A percentile compares a stretch with the other conserved stretches of the same genome.
Evolutionary conservation across 2,113 vertebrate genomes (phyloP).

Genomic region (Seriola aureovittata): DNA sequence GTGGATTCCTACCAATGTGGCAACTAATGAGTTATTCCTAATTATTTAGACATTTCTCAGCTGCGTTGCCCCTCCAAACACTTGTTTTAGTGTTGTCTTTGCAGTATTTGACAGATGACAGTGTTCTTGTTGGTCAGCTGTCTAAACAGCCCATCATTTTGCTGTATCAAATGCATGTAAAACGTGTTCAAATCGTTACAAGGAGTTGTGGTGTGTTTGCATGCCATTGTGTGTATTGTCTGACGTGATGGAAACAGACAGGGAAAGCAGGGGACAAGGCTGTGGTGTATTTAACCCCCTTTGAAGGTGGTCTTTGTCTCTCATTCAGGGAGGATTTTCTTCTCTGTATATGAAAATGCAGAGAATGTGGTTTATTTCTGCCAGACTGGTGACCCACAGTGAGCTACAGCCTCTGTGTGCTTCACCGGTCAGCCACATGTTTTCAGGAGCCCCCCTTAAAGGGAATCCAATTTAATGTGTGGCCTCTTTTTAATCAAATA

Average conservation of each 20-base stretch:
- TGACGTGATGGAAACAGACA: constrained; percentile 28
- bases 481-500: background rate
- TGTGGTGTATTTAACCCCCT: constrained; percentile 27
- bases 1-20: no score
- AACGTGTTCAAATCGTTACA: background rate
- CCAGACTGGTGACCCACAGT: background rate
- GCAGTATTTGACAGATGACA: constrained; percentile 14
- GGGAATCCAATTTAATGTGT: constrained; percentile 14
- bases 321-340: background rate
- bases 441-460: background rate
- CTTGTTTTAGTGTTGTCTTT: background rate
- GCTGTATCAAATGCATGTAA: background rate
- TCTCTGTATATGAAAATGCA: background rate
- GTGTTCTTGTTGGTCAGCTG: constrained; percentile 8
- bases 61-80: background rate
- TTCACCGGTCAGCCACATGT: constrained; percentile 1
- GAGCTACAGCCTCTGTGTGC: background rate
- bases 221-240: background rate
- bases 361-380: constrained; percentile 14
- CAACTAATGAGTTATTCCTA: background rate
- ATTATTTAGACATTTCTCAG: background rate
- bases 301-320: constrained; percentile 23
- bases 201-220: background rate
- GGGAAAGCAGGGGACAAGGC: background rate
- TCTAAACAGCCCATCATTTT: background rate